Base-by-base conservation (phyloP, 1,140 invertebrate genomes). In the Saccostrea cuccullata region DNA sequence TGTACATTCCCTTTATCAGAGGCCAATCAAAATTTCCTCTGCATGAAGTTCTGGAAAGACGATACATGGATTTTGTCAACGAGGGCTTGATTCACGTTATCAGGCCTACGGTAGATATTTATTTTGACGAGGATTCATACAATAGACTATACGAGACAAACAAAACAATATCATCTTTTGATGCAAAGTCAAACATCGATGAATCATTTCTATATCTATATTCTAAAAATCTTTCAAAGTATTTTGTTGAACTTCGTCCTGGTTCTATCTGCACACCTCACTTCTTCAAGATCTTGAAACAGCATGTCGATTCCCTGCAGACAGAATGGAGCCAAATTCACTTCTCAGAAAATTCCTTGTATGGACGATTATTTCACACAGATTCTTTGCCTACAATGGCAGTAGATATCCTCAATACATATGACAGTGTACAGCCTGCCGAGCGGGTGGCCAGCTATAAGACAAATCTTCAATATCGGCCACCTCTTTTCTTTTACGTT, bases 211-310 rank as follows among this genome's bases (percentile, higher is more conserved):
- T 83, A 9, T 83, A 30, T 30, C 17, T 83, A 11, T 47, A 47
- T 47, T 83, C 82, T 15, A 83, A 23, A 83, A 30, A 55, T 20
- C 55, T 83, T n/a, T 83, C 82, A 12, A n/a, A 83, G 2, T 83
- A 47, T 23, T 83, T 55, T 15, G 20, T 83, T 8, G 82, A 83
- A 56, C 20, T 83, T 55, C 40, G 15, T 8, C 40, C 55, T 30
- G 82, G 82, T 55, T 83, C 82, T 23, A 55, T 23, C 15, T 83
- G 82, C 30, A 30, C 40, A 36, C 8, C 40, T 47, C 20, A 83
- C 23, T 83, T 83, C 47, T 56, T 56, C 4, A 56, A 55, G 55
- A 83, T 17, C 20, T 30, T 83, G 15, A 11, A 36, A 23, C 12
- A 26, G 8, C 47, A 47, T 17, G 17, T 83, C 4, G 20, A 83